These are phyloP conservation scores for Luperina nickerlii DNA, from an alignment of 2,888 invertebrate genomes.

Conservation along the genomic window DNA sequence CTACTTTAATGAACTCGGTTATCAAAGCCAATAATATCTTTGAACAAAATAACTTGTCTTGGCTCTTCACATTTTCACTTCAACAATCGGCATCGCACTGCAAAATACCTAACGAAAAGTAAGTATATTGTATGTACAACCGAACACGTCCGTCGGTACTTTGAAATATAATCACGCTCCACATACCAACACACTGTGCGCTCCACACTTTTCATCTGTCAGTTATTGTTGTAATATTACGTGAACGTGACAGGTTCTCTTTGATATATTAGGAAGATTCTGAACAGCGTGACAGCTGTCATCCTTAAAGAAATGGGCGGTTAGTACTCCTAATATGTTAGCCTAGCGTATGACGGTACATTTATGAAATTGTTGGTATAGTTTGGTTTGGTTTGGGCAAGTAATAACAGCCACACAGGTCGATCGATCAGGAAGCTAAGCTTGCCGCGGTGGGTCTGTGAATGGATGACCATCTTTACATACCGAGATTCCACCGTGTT, in stretches of 20 bases:
- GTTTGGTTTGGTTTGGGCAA: too few species aligned
- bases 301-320: neutral
- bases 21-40: neutral
- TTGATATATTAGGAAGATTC: constrained; percentile 27
- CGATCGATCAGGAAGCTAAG: too few species aligned
- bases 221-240: constrained; percentile 34
- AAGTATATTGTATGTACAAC: neutral
- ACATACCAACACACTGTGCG: constrained; percentile 31
- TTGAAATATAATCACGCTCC: constrained; percentile 58
- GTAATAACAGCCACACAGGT: too few species aligned
- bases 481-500: too few species aligned
- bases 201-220: constrained; percentile 32
- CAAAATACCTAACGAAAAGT: neutral
- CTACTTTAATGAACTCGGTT: neutral
- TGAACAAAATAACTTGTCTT: neutral
- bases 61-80: neutral
- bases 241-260: constrained; percentile 24
- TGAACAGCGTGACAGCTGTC: constrained; percentile 43
- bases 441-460: too few species aligned
- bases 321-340: neutral
- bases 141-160: neutral
- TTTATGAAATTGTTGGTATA: neutral
- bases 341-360: neutral
- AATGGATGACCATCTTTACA: too few species aligned
- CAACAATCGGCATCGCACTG: neutral